Base-by-base conservation (phyloP, 2,888 invertebrate species). In the Malachius bipustulatus region DNA sequence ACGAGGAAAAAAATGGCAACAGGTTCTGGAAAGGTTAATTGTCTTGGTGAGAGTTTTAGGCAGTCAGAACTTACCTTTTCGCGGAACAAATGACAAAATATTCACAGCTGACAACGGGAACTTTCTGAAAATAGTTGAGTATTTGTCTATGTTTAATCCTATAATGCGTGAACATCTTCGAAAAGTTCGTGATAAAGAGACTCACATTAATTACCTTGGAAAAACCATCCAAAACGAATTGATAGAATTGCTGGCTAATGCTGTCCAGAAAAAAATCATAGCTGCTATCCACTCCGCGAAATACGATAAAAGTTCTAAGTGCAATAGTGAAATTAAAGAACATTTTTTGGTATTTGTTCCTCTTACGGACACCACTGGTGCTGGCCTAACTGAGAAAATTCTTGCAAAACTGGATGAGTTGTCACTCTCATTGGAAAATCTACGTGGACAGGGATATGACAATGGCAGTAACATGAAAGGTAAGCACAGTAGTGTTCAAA, bases 381-480 rank as follows among this genome's bases (percentile, higher is more conserved):
- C 30, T 8, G 16, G 9, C 19, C 8, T 30, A 30, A 30, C 30
- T n/a, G 11, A 30, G 16, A 30, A 10, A 3, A 30, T 30, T 30
- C 30, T 30, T 12, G 30, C 8, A 4, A 3, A 30, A 16, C 8
- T 30, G 8, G 14, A 31, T 12, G 35, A 35, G 30, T 19, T 30
- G 16, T 30, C 12, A 26, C 29, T 29, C 11, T 15, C n/a, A 8
- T 9, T 38, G 8, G 19, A 38, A 38, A 38, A 38, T 30, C 14
- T 38, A 36, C 35, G 38, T 30, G 35, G 40, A 10, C 40, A 40
- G 38, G 33, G 36, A 11, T 31, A 37, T 37, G 41, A 42, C 15
- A 38, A 42, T 26, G 41, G 40, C 14, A 42, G 35, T 24, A 41
- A 40, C 28, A 40, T 41, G 39, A 36, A 30, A 19, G 40, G 31